Evolutionary conservation across 2,888 invertebrate species (phyloP).

Genomic region (Epirrhoe alternata): DNA sequence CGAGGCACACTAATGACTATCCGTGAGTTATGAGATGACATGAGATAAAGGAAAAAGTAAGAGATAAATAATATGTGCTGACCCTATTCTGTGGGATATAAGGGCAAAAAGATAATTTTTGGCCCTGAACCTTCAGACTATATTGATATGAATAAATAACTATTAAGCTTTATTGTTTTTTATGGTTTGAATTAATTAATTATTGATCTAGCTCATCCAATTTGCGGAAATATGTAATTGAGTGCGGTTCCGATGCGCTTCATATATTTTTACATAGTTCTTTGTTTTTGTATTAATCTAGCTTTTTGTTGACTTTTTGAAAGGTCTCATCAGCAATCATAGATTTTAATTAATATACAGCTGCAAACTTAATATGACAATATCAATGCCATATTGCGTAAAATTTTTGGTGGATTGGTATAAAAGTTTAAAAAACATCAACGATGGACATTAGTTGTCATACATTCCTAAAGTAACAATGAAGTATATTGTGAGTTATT

Average conservation of each 20-base stretch:
- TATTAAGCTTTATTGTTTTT: background rate
- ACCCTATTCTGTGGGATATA: no score
- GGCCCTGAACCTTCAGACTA: no score
- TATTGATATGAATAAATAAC: no score
- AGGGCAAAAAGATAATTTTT: no score
- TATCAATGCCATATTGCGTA: conserved; percentile 67
- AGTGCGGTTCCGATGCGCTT: background rate
- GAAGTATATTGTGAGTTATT: conserved; percentile 65
- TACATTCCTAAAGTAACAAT: conserved; percentile 55
- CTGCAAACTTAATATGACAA: conserved; percentile 58
- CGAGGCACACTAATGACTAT: no score
- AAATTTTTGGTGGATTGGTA: conserved; percentile 54
- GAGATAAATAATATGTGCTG: no score
- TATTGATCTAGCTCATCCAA: background rate
- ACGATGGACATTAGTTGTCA: conserved; percentile 53
- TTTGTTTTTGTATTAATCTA: background rate
- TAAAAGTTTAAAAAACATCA: conserved; percentile 55
- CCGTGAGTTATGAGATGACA: no score
- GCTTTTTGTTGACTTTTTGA: conserved; percentile 38
- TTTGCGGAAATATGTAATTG: background rate
- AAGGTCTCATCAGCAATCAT: conserved; percentile 42
- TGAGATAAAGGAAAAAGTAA: no score
- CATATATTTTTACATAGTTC: background rate
- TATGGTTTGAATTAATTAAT: background rate
- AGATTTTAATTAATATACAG: conserved; percentile 54